These are phyloP conservation scores for Tipula unca DNA, from an alignment of 2,888 invertebrate species.

Conservation along the genomic window DNA sequence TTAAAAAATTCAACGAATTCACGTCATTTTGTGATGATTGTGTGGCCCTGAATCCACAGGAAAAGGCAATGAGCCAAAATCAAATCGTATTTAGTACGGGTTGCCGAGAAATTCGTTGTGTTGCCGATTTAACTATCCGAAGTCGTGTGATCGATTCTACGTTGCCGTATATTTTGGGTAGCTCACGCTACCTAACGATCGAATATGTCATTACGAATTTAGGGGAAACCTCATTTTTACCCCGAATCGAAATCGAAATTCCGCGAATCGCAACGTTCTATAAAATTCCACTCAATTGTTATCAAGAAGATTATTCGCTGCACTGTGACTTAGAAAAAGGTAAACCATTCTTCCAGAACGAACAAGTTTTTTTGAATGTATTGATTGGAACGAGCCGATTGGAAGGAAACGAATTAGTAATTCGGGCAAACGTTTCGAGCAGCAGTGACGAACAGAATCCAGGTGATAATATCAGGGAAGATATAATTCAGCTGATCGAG, in stretches of 20 bases:
- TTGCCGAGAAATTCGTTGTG: slow-evolving; percentile 22
- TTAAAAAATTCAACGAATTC: neutral
- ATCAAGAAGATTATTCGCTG: neutral
- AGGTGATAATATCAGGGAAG: slow-evolving; percentile 32
- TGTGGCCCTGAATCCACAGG: slow-evolving; percentile 24
- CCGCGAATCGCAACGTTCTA: slow-evolving; percentile 28
- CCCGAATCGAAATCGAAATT: slow-evolving; percentile 32
- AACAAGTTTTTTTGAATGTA: neutral
- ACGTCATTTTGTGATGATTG: slow-evolving; percentile 24
- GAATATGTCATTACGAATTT: slow-evolving; percentile 30
- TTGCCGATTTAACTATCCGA: slow-evolving; percentile 22
- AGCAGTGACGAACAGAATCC: slow-evolving; percentile 37
- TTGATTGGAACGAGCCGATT: neutral
- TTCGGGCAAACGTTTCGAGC: slow-evolving; percentile 38
- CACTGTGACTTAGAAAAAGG: slow-evolving; percentile 16
- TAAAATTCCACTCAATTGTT: slow-evolving; percentile 24
- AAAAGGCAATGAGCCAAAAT: slow-evolving; percentile 4
- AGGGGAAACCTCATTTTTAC: slow-evolving; percentile 36
- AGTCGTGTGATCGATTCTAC: slow-evolving; percentile 1
- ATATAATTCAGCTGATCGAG: slow-evolving; percentile 34
- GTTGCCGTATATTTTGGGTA: slow-evolving; percentile 23
- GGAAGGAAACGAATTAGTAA: slow-evolving; percentile 31
- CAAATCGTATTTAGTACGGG: slow-evolving; percentile 25
- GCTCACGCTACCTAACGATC: slow-evolving; percentile 21
- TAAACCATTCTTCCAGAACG: slow-evolving; percentile 19